phyloP scores from a whole-genome alignment of 2,888 invertebrate species.

The Lasiommata megera region DNA sequence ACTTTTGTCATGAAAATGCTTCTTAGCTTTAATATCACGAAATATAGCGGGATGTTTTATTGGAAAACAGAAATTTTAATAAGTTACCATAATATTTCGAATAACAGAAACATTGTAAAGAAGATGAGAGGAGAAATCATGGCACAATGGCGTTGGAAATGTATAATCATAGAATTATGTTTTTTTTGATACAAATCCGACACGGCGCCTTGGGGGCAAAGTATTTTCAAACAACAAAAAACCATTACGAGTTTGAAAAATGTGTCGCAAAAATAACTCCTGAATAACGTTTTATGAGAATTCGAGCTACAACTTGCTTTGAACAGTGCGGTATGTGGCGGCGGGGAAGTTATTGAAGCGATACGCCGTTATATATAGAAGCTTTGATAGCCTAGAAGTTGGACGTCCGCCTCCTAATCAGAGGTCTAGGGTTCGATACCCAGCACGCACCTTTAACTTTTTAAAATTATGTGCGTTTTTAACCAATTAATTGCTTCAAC shows the following conservation, averaged over 20 bases:
- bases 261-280: slow-evolving; percentile 6
- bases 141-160: not conserved
- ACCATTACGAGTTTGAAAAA: slow-evolving; percentile 7
- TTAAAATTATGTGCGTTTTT: too few species aligned
- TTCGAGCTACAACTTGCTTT: not conserved
- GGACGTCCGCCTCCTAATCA: too few species aligned
- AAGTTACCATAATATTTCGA: not conserved
- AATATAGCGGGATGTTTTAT: not conserved
- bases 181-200: not conserved
- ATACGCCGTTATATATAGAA: too few species aligned
- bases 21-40: too few species aligned
- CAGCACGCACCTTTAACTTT: too few species aligned
- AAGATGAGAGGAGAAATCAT: not conserved
- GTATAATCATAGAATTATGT: not conserved
- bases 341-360: not conserved
- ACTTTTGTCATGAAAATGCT: too few species aligned
- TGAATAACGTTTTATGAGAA: slow-evolving; percentile 1
- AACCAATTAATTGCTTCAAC: too few species aligned
- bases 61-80: not conserved
- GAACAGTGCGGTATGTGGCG: not conserved
- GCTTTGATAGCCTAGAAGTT: too few species aligned
- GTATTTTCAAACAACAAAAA: slow-evolving; percentile 8
- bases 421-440: too few species aligned
- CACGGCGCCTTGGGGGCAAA: slow-evolving; percentile 1
- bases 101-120: not conserved